Base-by-base conservation (phyloP, 2,113 vertebrate genomes). In the Excalfactoria chinensis region DNA sequence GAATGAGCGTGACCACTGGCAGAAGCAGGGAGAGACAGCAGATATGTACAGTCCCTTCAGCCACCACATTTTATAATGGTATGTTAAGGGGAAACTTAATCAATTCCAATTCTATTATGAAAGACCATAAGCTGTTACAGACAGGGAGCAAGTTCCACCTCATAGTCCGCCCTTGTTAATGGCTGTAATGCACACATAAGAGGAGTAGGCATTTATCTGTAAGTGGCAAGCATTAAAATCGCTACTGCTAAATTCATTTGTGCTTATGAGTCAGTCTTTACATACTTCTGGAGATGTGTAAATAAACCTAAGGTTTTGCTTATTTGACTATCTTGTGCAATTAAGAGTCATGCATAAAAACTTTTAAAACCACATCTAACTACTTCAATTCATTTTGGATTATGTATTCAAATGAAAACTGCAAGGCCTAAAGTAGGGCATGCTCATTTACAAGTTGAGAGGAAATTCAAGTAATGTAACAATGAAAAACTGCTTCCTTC, bases 251-350 rank as follows among this genome's bases (percentile, higher is more conserved):
- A 87, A 70, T 62, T 35, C 68, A 76, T 85, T 89, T 83, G 81
- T 25, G n/a, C 44, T 79, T 56, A 85, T 69, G 91, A 95, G 87
- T 94, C 93, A 87, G 37, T 49, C 91, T 87, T 85, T 63, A 83
- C 21, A 5, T 34, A 76, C 6, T 60, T 84, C 19, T 78, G 48
- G 26, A 49, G 48, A 56, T 17, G 63, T 70, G 78, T 53, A 80
- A 78, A 68, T n/a, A 76, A 75, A 81, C 6, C 40, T 64, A 56
- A 40, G 26, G 26, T 49, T 63, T 12, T 14, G 26, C 68, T 83
- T 48, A 70, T 85, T 86, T 82, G 72, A 79, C 69, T 68, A 8
- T 37, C 53, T 62, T 82, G 25, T n/a, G 74, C n/a, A 66, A 93
- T 67, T 81, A 68, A 63, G 35, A 73, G 5, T 30, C 86, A 85